These are phyloP conservation scores for Diarsia brunnea DNA, from an alignment of 2,888 invertebrate genomes.

Conservation along the genomic window DNA sequence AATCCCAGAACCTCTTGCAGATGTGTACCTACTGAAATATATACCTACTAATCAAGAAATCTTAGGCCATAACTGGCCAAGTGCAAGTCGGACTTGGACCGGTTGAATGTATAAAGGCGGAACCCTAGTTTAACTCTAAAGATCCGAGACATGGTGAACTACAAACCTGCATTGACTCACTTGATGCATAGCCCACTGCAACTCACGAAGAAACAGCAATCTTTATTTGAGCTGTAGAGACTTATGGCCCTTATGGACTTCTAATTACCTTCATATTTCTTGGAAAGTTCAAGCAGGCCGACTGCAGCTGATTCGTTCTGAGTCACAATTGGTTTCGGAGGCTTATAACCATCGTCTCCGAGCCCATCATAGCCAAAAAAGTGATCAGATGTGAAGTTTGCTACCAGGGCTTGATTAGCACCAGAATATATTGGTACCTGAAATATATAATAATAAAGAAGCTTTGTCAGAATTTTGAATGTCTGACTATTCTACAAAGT, in stretches of 20 bases:
- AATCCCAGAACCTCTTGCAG: neutral
- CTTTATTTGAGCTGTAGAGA: no score
- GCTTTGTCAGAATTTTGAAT: neutral
- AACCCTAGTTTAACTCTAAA: no score
- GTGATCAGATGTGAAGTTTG: slow-evolving; percentile 70
- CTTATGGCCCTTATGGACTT: no score
- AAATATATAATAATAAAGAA: neutral
- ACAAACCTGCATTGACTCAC: no score
- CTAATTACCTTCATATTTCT: slow-evolving; percentile 86
- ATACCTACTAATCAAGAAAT: no score
- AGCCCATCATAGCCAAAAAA: slow-evolving; percentile 93
- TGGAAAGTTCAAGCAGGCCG: slow-evolving; percentile 90
- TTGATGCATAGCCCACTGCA: neutral
- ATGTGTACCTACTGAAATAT: neutral
- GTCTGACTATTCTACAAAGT: no score
- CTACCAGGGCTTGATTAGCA: slow-evolving; percentile 83
- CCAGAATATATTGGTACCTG: slow-evolving; percentile 93
- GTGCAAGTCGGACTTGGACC: no score
- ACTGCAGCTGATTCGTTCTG: slow-evolving; percentile 89
- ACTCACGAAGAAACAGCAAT: neutral
- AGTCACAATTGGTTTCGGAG: slow-evolving; percentile 72
- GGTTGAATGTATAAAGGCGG: no score
- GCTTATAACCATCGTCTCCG: slow-evolving; percentile 88
- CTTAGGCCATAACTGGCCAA: neutral
- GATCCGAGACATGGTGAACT: no score